Conservation (phyloP, 2,113 vertebrate species). For the Oxyura jamaicensis region DNA sequence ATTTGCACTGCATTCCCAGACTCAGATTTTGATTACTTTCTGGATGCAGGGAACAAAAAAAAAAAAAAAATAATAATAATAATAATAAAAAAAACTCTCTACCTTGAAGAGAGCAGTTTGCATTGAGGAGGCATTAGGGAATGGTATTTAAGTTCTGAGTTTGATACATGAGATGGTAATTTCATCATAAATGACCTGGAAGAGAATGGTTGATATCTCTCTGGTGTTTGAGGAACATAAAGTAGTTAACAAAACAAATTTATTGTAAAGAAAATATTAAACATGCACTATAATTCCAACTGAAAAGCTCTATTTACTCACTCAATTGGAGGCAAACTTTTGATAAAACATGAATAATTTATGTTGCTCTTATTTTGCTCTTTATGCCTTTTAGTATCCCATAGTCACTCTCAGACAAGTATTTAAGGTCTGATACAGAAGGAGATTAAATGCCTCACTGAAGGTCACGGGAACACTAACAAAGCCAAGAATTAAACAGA, state of each 20-base stretch:
- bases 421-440: not conserved
- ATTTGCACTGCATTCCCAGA: not conserved
- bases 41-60: not conserved
- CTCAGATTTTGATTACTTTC: not conserved
- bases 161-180: not conserved
- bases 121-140: not conserved
- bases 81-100: not conserved
- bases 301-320: conserved; percentile 25
- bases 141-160: not conserved
- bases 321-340: conserved; percentile 30
- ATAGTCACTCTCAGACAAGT: not conserved
- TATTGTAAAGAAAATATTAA: not conserved
- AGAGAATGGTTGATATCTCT: not conserved
- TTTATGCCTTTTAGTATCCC: not conserved
- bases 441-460: conserved; percentile 1
- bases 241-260: not conserved
- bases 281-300: not conserved
- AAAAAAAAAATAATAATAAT: too few relatives aligned
- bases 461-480: conserved; percentile 23
- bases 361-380: conserved; percentile 5
- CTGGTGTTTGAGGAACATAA: not conserved
- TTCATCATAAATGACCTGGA: not conserved
- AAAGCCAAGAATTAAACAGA: not conserved
- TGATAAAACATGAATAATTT: conserved; percentile 42
- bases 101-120: not conserved